A percentile compares a stretch with the other conserved stretches of the same genome.
Conservation (phyloP, 2,113 vertebrate genomes). For the Rhynchopsitta pachyrhyncha region DNA sequence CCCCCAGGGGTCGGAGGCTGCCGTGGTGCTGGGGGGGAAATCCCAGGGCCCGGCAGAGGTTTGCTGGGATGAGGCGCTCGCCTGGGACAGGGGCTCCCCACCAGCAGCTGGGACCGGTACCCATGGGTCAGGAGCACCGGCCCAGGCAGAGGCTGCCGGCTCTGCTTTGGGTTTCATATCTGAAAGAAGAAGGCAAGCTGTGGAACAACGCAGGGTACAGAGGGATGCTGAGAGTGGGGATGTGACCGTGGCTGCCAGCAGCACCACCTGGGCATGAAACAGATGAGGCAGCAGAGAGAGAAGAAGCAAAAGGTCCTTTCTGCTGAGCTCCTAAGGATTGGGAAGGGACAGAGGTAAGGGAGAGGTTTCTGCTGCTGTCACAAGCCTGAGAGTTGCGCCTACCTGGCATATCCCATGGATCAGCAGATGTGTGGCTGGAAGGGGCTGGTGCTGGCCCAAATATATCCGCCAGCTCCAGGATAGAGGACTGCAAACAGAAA, state of each 20-base stretch:
- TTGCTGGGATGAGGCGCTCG: conserved; percentile 55
- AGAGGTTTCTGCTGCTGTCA: background rate
- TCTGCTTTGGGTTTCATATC: conserved; percentile 67
- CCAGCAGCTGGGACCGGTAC: conserved; percentile 47
- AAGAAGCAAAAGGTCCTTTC: background rate
- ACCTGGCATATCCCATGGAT: conserved; percentile 84
- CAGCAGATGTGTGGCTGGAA: conserved; percentile 72
- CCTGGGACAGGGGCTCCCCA: conserved; percentile 59
- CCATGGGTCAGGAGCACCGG: conserved; percentile 70
- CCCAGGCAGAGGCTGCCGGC: conserved; percentile 72
- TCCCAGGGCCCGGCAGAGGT: conserved; percentile 64
- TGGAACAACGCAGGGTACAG: background rate
- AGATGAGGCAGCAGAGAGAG: background rate
- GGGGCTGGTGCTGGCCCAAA: conserved; percentile 79
- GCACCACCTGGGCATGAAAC: fast-evolving
- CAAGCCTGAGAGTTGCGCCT: background rate
- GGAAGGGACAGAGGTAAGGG: background rate
- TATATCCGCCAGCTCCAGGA: conserved; percentile 92
- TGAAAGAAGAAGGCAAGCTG: conserved; percentile 46
- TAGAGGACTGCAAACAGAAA: conserved; percentile 81
- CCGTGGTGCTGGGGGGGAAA: conserved; percentile 21
- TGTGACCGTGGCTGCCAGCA: background rate
- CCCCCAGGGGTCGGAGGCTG: conserved; percentile 77
- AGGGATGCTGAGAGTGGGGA: background rate
- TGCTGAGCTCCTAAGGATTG: background rate